A percentile compares a stretch with the other conserved stretches of the same genome.
These are phyloP conservation scores for Pecten maximus DNA, from an alignment of 2,888 invertebrate genomes.

Conservation along the genomic window DNA sequence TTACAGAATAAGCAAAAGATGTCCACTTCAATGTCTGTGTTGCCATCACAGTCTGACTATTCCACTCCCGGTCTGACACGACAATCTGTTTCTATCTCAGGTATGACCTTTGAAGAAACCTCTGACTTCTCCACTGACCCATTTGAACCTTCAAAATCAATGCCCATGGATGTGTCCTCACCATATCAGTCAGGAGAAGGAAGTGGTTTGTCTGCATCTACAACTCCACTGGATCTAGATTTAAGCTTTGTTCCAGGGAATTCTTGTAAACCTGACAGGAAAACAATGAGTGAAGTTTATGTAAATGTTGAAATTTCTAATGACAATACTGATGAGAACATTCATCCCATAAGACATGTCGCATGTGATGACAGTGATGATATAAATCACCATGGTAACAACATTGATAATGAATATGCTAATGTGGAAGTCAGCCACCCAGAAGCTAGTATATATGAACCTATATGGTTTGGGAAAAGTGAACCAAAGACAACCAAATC, in stretches of 20 bases:
- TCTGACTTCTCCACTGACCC: not conserved
- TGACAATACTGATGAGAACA: not conserved
- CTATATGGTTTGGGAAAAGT: constrained; percentile 58
- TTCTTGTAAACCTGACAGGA: not conserved
- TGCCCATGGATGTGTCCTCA: not conserved
- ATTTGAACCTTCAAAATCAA: not conserved
- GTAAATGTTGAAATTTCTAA: not conserved
- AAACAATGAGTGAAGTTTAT: constrained; percentile 10
- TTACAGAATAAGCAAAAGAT: not conserved
- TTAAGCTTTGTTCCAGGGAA: not conserved
- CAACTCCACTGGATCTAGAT: not conserved
- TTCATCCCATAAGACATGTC: not conserved
- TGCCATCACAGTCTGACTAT: not conserved
- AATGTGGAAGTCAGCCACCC: not conserved
- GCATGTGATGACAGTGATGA: too few relatives aligned
- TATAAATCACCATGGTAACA: not conserved
- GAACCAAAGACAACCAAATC: not conserved
- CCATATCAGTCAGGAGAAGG: not conserved
- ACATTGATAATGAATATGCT: not conserved
- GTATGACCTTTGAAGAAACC: not conserved
- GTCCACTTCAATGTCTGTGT: not conserved
- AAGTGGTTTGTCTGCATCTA: not conserved
- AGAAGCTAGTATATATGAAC: constrained; percentile 55
- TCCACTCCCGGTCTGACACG: not conserved
- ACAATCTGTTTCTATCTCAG: not conserved